Evolutionary conservation across 2,888 invertebrate species (phyloP), one percentile per base, ranked within the genome.

Genomic region (Ophonus ardosiacus): DNA sequence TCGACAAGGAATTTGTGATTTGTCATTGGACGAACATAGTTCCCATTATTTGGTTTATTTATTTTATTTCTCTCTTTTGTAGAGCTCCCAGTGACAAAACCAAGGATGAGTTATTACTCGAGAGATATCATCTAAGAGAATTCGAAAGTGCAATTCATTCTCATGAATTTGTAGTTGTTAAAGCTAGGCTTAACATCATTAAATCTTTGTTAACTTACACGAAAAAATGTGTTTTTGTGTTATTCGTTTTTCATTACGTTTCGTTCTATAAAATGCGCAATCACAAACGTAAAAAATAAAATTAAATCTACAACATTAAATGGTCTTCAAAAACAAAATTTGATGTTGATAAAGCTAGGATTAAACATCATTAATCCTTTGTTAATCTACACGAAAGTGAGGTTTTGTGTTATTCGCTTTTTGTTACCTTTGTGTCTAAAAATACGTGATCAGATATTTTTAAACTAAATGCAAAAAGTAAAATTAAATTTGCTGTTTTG

Each of bases 1-100:
- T 74, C 82, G 59, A 71, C 38, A 18, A 56, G 68, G 56, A 82
- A 57, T 68, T 74, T 82, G 57, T 82, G 82, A 82, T 82, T 82
- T 82, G 82, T 82, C 82, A 82, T 82, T 82, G 82, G 78, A 7
- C 7, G 78, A n/a, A 24, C 78, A 56, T 78, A 57, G 24, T 31
- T 78, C 56, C 43, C 18, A 74, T 74, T 74, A 43, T 68, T 38
- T 38, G 31, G 68, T 68, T 68, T 68, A 68, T 68, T 68, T 68
- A 68, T 74, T 43, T 74, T 74, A 74, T 74, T 74, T 18, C 13
- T 68, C 38, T 38, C 40, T 40, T 68, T 40, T 68, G 31, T 74
- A 15, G 71, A 38, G 38, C 13, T 68, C 15, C 31, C n/a, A 38
- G 8, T 40, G 43, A 74, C 71, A 74, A 74, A 68, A 43, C 43